Percentiles rank a stretch among this genome's conserved stretches.
Conservation (phyloP, 2,888 invertebrate species). For the Tenthredo livida region DNA sequence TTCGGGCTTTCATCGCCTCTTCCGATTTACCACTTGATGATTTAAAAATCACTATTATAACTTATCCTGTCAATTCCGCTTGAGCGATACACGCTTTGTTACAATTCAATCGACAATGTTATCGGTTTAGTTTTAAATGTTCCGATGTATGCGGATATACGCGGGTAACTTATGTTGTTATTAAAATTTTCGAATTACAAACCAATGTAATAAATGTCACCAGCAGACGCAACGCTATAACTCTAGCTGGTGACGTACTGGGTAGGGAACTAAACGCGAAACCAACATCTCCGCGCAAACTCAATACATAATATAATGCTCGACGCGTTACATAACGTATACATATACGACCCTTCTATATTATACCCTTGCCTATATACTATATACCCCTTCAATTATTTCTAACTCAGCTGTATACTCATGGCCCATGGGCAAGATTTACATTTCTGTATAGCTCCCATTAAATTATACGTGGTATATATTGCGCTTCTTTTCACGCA, state of each 20-base stretch:
- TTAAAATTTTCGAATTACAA: not conserved
- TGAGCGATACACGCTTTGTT: not conserved
- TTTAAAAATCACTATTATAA: conserved; percentile 19
- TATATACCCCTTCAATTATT: conserved; percentile 41
- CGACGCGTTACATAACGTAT: conserved; percentile 9
- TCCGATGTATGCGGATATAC: not conserved
- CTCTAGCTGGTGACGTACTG: conserved; percentile 53
- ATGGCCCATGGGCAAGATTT: not conserved
- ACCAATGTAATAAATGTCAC: conserved; percentile 23
- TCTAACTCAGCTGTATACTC: conserved; percentile 22
- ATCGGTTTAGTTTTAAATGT: not conserved
- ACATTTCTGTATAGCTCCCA: not conserved
- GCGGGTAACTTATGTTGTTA: not conserved
- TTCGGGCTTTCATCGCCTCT: conserved; percentile 67
- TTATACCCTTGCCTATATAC: not conserved
- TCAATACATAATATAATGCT: conserved; percentile 51
- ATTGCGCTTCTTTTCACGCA: not conserved
- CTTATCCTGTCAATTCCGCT: not conserved
- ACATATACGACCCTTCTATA: not conserved
- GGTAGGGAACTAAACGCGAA: conserved; percentile 62
- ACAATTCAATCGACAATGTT: not conserved
- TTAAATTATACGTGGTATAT: not conserved
- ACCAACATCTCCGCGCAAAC: conserved; percentile 53
- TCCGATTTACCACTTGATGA: conserved; percentile 45
- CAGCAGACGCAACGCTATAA: conserved; percentile 29